phyloP scores from a whole-genome alignment of 1,140 invertebrate genomes.

The Zaprionus davidi region DNA sequence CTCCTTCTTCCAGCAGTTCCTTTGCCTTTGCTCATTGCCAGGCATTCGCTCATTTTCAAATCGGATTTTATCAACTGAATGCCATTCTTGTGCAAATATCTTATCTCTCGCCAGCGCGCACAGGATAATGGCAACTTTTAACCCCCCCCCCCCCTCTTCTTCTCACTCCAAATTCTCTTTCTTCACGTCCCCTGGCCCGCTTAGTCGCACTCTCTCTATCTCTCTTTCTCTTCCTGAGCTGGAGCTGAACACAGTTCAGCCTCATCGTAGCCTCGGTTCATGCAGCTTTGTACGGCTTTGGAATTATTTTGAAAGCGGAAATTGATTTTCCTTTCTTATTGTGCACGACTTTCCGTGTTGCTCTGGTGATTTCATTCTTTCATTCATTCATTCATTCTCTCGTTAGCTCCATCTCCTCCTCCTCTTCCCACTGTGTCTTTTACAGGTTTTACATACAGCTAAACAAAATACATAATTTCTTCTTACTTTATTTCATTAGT shows the following conservation, averaged over 20 bases:
- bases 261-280: slow-evolving; percentile 50
- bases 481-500: slow-evolving; percentile 24
- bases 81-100: slow-evolving; percentile 83
- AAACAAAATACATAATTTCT: slow-evolving; percentile 34
- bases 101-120: slow-evolving; percentile 68
- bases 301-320: slow-evolving; percentile 82
- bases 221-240: slow-evolving; percentile 39
- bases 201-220: background rate
- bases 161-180: background rate
- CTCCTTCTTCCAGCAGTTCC: background rate
- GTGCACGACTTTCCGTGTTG: slow-evolving; percentile 68
- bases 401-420: slow-evolving; percentile 13
- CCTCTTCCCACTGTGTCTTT: background rate
- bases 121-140: slow-evolving; percentile 78
- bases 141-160: background rate
- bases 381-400: slow-evolving; percentile 48
- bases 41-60: slow-evolving; percentile 82
- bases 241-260: slow-evolving; percentile 60
- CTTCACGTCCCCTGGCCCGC: slow-evolving; percentile 6
- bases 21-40: slow-evolving; percentile 70
- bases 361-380: slow-evolving; percentile 44
- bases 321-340: slow-evolving; percentile 81
- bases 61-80: slow-evolving; percentile 82
- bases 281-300: slow-evolving; percentile 75
- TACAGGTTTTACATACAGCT: slow-evolving; percentile 38